Base-by-base conservation (phyloP, 2,888 invertebrate species). In the Dynastes hyllus region DNA sequence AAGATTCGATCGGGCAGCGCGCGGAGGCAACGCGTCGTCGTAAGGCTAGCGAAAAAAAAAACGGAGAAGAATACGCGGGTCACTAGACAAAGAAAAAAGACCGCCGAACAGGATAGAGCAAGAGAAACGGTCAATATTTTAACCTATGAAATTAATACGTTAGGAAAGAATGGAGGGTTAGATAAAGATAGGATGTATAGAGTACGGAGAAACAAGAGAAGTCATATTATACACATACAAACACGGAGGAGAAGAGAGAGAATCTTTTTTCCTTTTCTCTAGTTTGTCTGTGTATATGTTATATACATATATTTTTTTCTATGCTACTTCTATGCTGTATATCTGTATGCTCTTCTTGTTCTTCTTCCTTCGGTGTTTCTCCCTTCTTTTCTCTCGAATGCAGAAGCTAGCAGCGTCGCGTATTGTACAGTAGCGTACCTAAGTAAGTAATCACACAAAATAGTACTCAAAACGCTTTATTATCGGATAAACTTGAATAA, bases 91-190 rank as follows among this genome's bases (percentile, higher is more conserved):
- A 84, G 87, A 87, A 82, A 82, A 83, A 81, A 81, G 80, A 80
- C 83, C 81, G 82, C 82, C 80, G 85, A 85, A 82, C 84, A 84
- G 86, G 86, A 16, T 8, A 16, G 82, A 83, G 85, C 80, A 85
- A 86, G 82, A 84, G 85, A 86, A 87, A 86, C 82, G 83, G 85
- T 82, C 84, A 82, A 85, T 86, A 86, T 86, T 86, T 86, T 85
- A 86, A 87, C 86, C 87, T 86, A 86, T 86, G 86, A 87, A 87
- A 87, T 88, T 87, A 87, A 87, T 87, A 87, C 86, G 87, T 86
- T 87, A 87, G 87, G 86, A 86, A 87, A 87, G 87, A 86, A 86
- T 85, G 84, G 83, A 79, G 80, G 80, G 83, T 84, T 82, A 83
- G 85, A 85, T 81, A 80, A 79, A 77, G 78, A 81, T 50, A 45